Conservation (phyloP, 2,888 invertebrate species). For the Taenaris catops region DNA sequence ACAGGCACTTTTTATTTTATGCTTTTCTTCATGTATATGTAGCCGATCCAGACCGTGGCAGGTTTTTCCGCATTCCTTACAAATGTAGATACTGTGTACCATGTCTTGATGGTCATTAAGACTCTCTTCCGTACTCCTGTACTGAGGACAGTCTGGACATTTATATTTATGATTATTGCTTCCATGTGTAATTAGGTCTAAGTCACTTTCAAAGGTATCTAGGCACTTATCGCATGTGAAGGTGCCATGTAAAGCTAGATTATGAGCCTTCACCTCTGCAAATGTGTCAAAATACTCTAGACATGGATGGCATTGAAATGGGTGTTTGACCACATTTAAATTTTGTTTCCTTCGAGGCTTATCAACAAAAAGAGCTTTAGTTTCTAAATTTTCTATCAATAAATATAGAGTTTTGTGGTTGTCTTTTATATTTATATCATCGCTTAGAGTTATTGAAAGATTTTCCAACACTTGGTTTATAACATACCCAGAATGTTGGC, state of each 20-base stretch:
- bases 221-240: conserved; percentile 48
- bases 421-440: conserved; percentile 30
- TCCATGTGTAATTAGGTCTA: conserved; percentile 35
- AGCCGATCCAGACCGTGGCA: conserved; percentile 47
- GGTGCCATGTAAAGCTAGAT: conserved; percentile 34
- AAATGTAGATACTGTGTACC: conserved; percentile 41
- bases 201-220: conserved; percentile 32
- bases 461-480: conserved; percentile 45
- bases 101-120: conserved; percentile 42
- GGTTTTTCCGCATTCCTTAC: conserved; percentile 58
- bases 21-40: conserved; percentile 52
- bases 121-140: conserved; percentile 38
- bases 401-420: conserved; percentile 43
- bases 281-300: conserved; percentile 32
- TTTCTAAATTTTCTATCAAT: conserved; percentile 36
- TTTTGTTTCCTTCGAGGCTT: conserved; percentile 25
- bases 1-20: conserved; percentile 46
- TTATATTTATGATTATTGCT: conserved; percentile 32
- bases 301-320: conserved; percentile 39
- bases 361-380: conserved; percentile 40
- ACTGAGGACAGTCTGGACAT: conserved; percentile 43
- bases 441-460: conserved; percentile 35
- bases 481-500: conserved; percentile 36
- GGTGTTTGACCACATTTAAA: conserved; percentile 15
- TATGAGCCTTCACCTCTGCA: conserved; percentile 41